Base-by-base conservation (phyloP, 1,140 invertebrate species). In the Pristionchus pacificus region DNA sequence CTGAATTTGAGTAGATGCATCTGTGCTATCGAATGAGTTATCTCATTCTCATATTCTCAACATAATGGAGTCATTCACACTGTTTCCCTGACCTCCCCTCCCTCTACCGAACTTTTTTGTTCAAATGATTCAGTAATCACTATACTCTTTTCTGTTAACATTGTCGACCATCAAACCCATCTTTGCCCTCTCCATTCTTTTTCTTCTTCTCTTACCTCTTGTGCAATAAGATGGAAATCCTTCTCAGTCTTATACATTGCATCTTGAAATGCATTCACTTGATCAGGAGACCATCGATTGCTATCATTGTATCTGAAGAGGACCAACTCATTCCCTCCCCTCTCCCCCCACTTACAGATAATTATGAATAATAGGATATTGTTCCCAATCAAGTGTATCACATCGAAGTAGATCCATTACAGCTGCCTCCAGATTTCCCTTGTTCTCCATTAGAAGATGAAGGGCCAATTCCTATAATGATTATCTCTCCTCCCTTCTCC, bases 211-310 rank as follows among this genome's bases (percentile, higher is more conserved):
- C 85, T 85, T 86, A 96, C 92, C 86, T 93, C 91, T 80, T 90
- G 88, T 13, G 93, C 88, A 83, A 97, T 92, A 80, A 88, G 89
- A 78, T 88, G 89, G 86, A 98, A 98, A 85, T 97, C 92, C 84
- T 98, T 98, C 84, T 95, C 93, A 85, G 90, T 89, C 83, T 91
- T 92, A 73, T 91, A 87, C 61, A 98, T 87, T 30, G 90, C 92
- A 68, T 91, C 89, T 78, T 95, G 89, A 87, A 95, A 97, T 72
- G 88, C 86, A 80, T 92, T 90, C 76, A 96, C 91, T 87, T 97
- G 93, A 67, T 90, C 88, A 55, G 89, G 87, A 60, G 89, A 90
- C 94, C 94, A 97, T 73, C 88, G 87, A 78, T 90, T 89, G 74
- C 88, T 88, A 83, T 92, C 91, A 84, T 68, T 60, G 78, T 69